Evolutionary conservation across 2,888 invertebrate species (phyloP).

Genomic region (Phengaris alcon): DNA sequence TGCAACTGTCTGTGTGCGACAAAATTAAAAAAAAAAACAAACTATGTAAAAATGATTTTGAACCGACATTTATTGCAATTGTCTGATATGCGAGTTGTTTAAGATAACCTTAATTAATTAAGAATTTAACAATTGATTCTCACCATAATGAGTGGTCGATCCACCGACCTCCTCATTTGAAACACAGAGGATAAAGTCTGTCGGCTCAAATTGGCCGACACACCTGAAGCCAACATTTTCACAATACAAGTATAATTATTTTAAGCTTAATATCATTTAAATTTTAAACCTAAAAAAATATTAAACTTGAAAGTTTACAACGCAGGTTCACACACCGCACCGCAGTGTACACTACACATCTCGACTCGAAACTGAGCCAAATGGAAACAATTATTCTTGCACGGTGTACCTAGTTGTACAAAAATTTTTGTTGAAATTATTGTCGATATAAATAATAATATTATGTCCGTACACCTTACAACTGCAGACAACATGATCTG

Average conservation of each 20-base stretch:
- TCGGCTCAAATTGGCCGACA: conserved; percentile 53
- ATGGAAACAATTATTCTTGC: neutral
- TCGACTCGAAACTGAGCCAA: neutral
- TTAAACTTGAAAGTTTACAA: neutral
- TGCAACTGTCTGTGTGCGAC: neutral
- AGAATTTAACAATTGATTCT: conserved; percentile 28
- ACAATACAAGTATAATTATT: neutral
- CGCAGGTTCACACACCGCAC: no score
- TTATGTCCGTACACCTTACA: conserved; percentile 40
- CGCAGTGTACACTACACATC: neutral
- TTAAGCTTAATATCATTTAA: no score
- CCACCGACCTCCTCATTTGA: conserved; percentile 50
- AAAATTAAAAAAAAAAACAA: no score
- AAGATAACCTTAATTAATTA: neutral
- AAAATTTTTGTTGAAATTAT: conserved; percentile 5
- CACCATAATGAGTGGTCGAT: conserved; percentile 41
- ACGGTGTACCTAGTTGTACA: neutral
- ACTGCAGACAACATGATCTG: conserved; percentile 43
- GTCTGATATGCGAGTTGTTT: neutral
- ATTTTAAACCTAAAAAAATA: neutral
- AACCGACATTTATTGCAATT: neutral
- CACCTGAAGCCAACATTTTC: conserved; percentile 62
- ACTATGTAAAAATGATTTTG: no score
- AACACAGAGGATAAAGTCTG: conserved; percentile 64
- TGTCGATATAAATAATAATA: conserved; percentile 27